phyloP scores from a whole-genome alignment of 2,888 invertebrate species.

The Habrosyne pyritoides region DNA sequence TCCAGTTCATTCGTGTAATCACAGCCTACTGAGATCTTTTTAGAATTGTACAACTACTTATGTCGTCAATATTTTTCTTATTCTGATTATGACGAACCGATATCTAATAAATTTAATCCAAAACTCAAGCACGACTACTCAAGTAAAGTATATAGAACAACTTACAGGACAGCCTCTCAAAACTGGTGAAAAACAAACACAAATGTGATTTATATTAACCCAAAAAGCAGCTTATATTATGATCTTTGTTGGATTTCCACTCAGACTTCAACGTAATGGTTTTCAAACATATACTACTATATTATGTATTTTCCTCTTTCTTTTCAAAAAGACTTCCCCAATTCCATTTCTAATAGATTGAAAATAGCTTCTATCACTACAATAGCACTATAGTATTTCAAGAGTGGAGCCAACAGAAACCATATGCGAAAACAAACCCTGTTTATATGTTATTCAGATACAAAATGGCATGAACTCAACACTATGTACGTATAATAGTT shows the following conservation, averaged over 20 bases:
- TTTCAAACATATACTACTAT: background rate
- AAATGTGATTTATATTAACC: background rate
- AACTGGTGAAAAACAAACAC: background rate
- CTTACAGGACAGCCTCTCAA: background rate
- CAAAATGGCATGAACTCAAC: slow-evolving; percentile 7
- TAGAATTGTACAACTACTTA: too few relatives aligned
- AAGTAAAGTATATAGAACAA: background rate
- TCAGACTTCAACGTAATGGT: background rate
- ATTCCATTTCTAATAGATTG: too few relatives aligned
- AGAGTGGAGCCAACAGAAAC: background rate
- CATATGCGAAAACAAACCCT: background rate
- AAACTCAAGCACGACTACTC: background rate
- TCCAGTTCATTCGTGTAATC: too few relatives aligned
- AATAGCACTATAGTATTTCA: background rate
- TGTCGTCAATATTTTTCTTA: too few relatives aligned
- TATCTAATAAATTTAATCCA: background rate
- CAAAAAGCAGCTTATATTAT: background rate
- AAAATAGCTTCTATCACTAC: too few relatives aligned
- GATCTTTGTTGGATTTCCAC: background rate
- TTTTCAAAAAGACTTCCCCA: too few relatives aligned
- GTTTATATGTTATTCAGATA: slow-evolving; percentile 3
- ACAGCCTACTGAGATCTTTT: too few relatives aligned
- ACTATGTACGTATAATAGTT: slow-evolving; percentile 9
- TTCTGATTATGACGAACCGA: too few relatives aligned
- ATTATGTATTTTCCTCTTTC: background rate